phyloP scores from a whole-genome alignment of 2,888 invertebrate species.

The Candidula unifasciata region DNA sequence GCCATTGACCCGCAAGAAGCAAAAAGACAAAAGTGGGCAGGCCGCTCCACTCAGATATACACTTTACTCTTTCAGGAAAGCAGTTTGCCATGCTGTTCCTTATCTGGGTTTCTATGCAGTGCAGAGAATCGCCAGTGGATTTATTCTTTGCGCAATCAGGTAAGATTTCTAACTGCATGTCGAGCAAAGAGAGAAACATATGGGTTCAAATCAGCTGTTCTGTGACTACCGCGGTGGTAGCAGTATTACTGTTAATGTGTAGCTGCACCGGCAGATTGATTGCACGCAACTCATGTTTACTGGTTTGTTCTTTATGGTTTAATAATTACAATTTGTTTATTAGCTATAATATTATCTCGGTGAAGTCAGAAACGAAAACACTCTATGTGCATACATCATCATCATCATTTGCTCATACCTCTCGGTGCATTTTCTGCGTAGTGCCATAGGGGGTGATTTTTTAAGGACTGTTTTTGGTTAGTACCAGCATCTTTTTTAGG shows the following conservation, averaged over 20 bases:
- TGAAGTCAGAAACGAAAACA: too few species aligned
- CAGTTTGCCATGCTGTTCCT: background rate
- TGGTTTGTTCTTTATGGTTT: too few species aligned
- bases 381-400: too few species aligned
- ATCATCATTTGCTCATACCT: too few species aligned
- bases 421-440: too few species aligned
- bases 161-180: background rate
- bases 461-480: too few species aligned
- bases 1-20: slow-evolving; percentile 22
- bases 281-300: too few species aligned
- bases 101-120: background rate
- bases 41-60: background rate
- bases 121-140: slow-evolving; percentile 7
- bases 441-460: too few species aligned
- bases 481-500: too few species aligned
- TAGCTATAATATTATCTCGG: too few species aligned
- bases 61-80: background rate
- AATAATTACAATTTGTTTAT: too few species aligned
- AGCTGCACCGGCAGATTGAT: background rate
- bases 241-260: background rate
- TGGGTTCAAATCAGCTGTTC: slow-evolving; percentile 26
- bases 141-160: background rate
- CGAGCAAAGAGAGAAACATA: background rate
- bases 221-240: background rate
- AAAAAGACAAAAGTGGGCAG: slow-evolving; percentile 36